A percentile compares a stretch with the other conserved stretches of the same genome.
Conservation (phyloP, 2,113 vertebrate species). For the Phalacrocorax aristotelis region DNA sequence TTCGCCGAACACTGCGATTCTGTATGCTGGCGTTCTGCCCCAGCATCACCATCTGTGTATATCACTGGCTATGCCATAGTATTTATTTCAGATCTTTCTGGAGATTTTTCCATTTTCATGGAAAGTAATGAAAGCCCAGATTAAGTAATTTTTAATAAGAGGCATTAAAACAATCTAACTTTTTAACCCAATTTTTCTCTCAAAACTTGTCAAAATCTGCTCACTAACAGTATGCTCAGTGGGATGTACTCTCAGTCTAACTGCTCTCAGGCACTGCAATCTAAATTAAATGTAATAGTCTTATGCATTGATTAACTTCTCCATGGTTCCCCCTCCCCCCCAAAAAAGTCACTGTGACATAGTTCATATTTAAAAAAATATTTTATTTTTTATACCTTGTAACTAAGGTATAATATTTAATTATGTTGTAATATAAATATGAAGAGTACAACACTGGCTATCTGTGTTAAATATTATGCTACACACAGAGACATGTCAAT, state of each 20-base stretch:
- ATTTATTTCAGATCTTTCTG: not conserved
- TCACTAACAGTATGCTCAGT: not conserved
- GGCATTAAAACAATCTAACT: not conserved
- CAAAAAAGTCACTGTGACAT: not conserved
- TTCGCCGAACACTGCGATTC: not conserved
- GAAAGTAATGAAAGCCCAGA: not conserved
- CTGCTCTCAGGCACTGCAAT: not conserved
- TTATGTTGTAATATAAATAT: not conserved
- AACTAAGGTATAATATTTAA: not conserved
- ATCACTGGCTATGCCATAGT: not conserved
- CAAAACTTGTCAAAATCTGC: not conserved
- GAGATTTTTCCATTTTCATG: not conserved
- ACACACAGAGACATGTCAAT: not conserved
- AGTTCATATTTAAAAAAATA: not conserved
- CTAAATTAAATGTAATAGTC: not conserved
- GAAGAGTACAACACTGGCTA: not conserved
- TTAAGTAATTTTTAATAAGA: not conserved
- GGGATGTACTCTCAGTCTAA: not conserved
- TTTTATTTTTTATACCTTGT: not conserved
- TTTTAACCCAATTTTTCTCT: not conserved
- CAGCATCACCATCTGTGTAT: constrained; percentile 1
- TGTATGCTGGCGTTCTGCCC: not conserved
- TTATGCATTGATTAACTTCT: not conserved
- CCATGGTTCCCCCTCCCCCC: no score
- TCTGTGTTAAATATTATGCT: not conserved